Percentiles rank a stretch among this genome's conserved stretches.
phyloP scores from a whole-genome alignment of 2,888 invertebrate genomes.

The Brachynemurus nebulosus region DNA sequence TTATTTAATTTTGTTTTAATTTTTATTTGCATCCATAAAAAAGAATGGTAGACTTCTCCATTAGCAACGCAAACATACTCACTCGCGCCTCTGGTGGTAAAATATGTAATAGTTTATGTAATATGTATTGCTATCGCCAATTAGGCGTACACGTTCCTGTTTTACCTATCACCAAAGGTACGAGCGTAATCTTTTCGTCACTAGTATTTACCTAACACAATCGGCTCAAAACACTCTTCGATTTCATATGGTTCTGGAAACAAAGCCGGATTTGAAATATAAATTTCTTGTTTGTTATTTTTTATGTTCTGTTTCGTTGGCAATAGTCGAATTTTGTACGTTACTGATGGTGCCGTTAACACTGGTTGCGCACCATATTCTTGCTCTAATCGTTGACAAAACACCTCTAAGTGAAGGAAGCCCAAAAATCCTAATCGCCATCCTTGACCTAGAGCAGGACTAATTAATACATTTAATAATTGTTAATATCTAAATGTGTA shows the following conservation, averaged over 20 bases:
- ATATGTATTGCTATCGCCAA: no score
- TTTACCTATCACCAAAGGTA: no score
- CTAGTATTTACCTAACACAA: conserved; percentile 70
- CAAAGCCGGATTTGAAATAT: conserved; percentile 60
- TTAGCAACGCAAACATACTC: no score
- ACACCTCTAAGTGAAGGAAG: conserved; percentile 76
- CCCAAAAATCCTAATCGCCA: conserved; percentile 83
- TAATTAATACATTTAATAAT: conserved; percentile 26
- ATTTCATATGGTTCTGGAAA: conserved; percentile 55
- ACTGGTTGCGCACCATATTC: conserved; percentile 72
- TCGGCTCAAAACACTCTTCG: conserved; percentile 69
- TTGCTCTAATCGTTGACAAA: conserved; percentile 71
- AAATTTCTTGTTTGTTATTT: conserved; percentile 42
- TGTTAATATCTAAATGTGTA: not conserved
- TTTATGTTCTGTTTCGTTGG: conserved; percentile 58
- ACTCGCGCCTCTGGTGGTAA: no score
- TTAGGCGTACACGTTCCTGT: no score
- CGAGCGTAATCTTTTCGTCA: no score
- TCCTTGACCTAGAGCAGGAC: conserved; percentile 77
- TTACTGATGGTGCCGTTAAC: conserved; percentile 74
- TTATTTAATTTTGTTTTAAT: no score
- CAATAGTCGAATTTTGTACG: conserved; percentile 63
- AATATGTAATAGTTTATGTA: no score
- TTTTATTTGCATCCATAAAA: no score
- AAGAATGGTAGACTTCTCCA: no score